phyloP scores from a whole-genome alignment of 2,797 vertebrate species.

The Phrynocephalus forsythii region DNA sequence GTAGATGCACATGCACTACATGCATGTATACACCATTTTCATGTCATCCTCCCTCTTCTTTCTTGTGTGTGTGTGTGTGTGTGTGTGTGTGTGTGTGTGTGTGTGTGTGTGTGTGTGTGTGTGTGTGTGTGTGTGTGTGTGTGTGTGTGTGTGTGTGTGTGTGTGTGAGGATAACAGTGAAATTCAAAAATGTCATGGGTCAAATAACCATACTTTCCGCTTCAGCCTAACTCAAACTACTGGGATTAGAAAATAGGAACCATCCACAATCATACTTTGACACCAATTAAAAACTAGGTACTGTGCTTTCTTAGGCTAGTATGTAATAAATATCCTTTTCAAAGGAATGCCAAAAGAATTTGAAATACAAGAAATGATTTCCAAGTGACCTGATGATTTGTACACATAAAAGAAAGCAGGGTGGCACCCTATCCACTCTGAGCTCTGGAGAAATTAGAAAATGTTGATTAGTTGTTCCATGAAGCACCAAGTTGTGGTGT shows the following conservation, averaged over 20 bases:
- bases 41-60: no score
- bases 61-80: no score
- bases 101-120: no score
- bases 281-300: not conserved
- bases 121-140: no score
- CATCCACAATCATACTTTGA: not conserved
- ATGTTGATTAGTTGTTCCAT: not conserved
- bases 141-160: no score
- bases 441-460: no score
- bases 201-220: not conserved
- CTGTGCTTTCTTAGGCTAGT: no score
- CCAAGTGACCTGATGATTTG: no score
- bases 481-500: no score
- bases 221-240: not conserved
- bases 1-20: not conserved
- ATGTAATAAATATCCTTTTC: not conserved
- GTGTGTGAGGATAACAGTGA: not conserved
- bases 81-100: no score
- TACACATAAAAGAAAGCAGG: not conserved
- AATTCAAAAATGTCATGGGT: not conserved
- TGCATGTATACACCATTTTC: no score
- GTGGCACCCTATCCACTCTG: no score
- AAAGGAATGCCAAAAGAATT: not conserved
- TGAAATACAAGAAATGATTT: not conserved
- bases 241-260: not conserved